phyloP scores from a whole-genome alignment of 2,888 invertebrate species.

The Brachyopa scutellaris region DNA sequence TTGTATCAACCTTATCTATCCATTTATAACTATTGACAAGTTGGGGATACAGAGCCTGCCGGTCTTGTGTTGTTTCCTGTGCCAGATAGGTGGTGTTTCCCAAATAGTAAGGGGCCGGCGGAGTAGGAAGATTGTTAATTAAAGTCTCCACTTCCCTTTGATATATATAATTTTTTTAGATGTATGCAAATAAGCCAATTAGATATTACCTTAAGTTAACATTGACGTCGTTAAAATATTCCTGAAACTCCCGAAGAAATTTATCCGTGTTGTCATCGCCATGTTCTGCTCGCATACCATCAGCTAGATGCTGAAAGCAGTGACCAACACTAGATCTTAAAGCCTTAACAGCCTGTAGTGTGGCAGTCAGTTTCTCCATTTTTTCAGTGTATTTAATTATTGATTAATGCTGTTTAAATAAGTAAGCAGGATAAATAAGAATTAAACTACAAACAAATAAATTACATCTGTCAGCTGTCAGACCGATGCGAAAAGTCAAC shows the following conservation, averaged over 20 bases:
- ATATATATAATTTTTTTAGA: neutral
- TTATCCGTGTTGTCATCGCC: conserved; percentile 91
- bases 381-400: too few species aligned
- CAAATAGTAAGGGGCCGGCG: conserved; percentile 91
- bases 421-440: too few species aligned
- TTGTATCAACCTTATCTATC: conserved; percentile 89
- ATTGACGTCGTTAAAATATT: conserved; percentile 90
- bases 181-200: neutral
- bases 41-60: conserved; percentile 93
- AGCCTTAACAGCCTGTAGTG: conserved; percentile 89
- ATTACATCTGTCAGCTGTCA: too few species aligned
- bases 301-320: conserved; percentile 92
- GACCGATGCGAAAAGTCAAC: too few species aligned
- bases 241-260: conserved; percentile 91
- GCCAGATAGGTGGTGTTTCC: conserved; percentile 93
- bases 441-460: too few species aligned
- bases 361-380: conserved; percentile 88
- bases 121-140: conserved; percentile 87
- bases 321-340: conserved; percentile 92
- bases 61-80: conserved; percentile 95
- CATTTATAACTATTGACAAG: conserved; percentile 95
- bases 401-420: too few species aligned
- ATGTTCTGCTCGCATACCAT: conserved; percentile 90
- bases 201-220: conserved; percentile 87
- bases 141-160: conserved; percentile 90